Evolutionary conservation across 2,113 vertebrate genomes (phyloP).

Genomic region (Rynchops niger): DNA sequence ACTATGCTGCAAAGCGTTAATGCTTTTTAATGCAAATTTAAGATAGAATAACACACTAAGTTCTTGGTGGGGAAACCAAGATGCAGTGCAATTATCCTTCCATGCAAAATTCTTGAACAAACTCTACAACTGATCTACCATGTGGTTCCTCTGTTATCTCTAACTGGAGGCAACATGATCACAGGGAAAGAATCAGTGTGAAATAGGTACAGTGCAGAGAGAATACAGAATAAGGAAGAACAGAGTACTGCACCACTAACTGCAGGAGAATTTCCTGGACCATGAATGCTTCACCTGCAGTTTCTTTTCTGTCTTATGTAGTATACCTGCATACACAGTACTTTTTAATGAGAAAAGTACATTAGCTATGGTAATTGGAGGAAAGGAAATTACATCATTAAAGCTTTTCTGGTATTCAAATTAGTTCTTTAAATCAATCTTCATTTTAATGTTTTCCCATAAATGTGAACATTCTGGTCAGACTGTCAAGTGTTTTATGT

Average conservation of each 20-base stretch:
- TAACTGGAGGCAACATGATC: not conserved
- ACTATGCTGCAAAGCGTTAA: not conserved
- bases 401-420: not conserved
- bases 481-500: not conserved
- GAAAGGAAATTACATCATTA: not conserved
- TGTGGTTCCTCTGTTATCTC: not conserved
- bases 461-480: not conserved
- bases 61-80: not conserved
- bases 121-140: not conserved
- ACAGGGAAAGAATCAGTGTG: not conserved
- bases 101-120: not conserved
- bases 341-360: not conserved
- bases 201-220: not conserved
- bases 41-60: not conserved
- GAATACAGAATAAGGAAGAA: not conserved
- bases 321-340: not conserved
- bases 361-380: not conserved
- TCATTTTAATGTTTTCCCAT: not conserved
- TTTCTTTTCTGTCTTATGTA: not conserved
- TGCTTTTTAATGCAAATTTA: not conserved
- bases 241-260: not conserved
- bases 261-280: not conserved
- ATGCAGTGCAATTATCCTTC: not conserved
- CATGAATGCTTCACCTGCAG: not conserved
- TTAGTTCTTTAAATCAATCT: not conserved